Base-by-base conservation (phyloP, 2,113 vertebrate species). In the Penelope pileata region DNA sequence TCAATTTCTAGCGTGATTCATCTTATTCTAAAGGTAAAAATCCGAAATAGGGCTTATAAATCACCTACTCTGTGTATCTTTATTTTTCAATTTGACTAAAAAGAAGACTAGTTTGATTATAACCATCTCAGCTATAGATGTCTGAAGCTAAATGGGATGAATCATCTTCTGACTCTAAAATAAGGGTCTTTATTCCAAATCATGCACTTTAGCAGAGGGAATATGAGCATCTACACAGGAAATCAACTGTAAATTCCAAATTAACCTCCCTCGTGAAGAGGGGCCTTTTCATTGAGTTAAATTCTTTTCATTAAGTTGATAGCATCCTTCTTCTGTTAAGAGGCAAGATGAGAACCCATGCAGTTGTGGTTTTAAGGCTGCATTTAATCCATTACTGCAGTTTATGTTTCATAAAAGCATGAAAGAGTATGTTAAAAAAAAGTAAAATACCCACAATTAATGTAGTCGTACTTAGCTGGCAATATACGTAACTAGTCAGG, bases 181-280 rank as follows among this genome's bases (percentile, higher is more conserved):
- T 92, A 92, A 91, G 54, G 24, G 82, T 86, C 88, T 95, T 96
- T 94, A 90, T 94, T 90, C 72, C 68, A 95, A 96, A 95, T 96
- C 94, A 93, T 86, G 93, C 80, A 90, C 83, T 96, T 92, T 56
- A 93, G 88, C 92, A 91, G 29, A 80, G 23, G 86, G 69, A 96
- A 84, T 88, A 93, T 88, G 91, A 91, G 88, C 92, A 96, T 88
- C 76, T 42, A 86, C 86, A 90, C 60, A 94, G 88, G 80, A 94
- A 96, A 69, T 81, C 64, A 95, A 86, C 94, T 83, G 91, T 88
- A 95, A 95, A 95, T 84, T 93, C 69, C 54, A 93, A 96, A 96
- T 93, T 96, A 95, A 92, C 83, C 73, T 96, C 91, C 80, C 54
- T 92, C 0, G 1, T 83, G 92, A 95, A 85, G 48, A 16, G 27